Evolutionary conservation across 2,797 vertebrate genomes (phyloP), one percentile per base, ranked within the genome.

Genomic region (Sebastes iracundus): DNA sequence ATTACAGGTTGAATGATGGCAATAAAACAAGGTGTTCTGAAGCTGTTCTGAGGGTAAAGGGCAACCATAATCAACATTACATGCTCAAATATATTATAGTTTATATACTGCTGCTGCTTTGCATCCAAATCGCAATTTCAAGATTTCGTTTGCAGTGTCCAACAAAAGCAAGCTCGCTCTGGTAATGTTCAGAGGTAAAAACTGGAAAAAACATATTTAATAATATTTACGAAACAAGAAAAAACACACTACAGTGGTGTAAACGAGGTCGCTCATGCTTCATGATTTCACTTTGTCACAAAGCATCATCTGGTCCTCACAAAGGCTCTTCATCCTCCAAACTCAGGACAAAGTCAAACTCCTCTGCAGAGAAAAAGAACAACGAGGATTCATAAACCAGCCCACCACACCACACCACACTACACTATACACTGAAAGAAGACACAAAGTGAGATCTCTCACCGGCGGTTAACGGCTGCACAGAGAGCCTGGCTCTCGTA

Each of bases 291-390:
- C 52, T 5, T 28, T 14, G 8, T 75, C 38, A 60, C 3, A 33
- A 73, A 46, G 35, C 18, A 2, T 65, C 30, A 59, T 30, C 7
- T 65, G 65, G 72, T 81, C 46, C 71, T 94, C 84, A 94, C 35
- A 91, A 85, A 10, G 93, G 92, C 59, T 97, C 93, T 86, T 95
- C 82, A 56, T 97, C 95, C 92, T 99, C 98, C 92, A 99, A 94
- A 87, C 95, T 96, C 93, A 97, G 88, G 81, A 99, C 88, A 88
- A 98, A 99, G 66, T 98, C 96, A 95, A 98, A 99, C 90, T 99
- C 96, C 87, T 97, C 98, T 99, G 95, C 0, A 80, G 6, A 92
- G 75, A 83, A 86, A 71, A 28, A 80, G 38, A 4, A 76, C 52
- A 72, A 32, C 8, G 8, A 13, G 32, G 16, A 10, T 66, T 86